A percentile compares a stretch with the other conserved stretches of the same genome.
Conservation (phyloP, 2,797 vertebrate species). For the Cynodonichthys magdalenae region DNA sequence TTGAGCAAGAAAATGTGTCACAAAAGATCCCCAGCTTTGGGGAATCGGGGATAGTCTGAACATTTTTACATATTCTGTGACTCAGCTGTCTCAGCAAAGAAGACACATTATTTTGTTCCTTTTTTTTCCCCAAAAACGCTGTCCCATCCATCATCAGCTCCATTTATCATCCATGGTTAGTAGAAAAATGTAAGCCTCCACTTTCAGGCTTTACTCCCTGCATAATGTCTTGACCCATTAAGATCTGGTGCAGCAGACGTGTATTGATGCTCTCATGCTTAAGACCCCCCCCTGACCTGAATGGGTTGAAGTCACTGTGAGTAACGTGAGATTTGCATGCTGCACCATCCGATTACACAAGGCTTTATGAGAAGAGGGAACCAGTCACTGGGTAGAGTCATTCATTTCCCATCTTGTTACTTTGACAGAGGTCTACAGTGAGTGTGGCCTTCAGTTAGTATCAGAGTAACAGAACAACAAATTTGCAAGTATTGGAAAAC, state of each 20-base stretch:
- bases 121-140: background rate
- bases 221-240: background rate
- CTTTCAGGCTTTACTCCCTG: background rate
- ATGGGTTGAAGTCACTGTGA: too few relatives aligned
- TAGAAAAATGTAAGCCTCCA: background rate
- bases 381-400: too few relatives aligned
- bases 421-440: too few relatives aligned
- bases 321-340: too few relatives aligned
- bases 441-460: too few relatives aligned
- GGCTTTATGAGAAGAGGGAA: too few relatives aligned
- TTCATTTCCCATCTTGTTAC: too few relatives aligned
- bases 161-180: background rate
- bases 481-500: too few relatives aligned
- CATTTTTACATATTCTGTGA: slow-evolving; percentile 11
- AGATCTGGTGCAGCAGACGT: background rate
- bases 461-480: too few relatives aligned
- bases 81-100: slow-evolving; percentile 6
- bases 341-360: too few relatives aligned
- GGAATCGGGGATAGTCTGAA: background rate
- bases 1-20: background rate
- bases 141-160: slow-evolving; percentile 1
- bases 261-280: too few relatives aligned
- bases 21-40: slow-evolving; percentile 8
- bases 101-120: background rate
- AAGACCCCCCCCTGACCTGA: too few relatives aligned